Percentiles rank a stretch among this genome's conserved stretches.
phyloP scores from a whole-genome alignment of 92 coral and sea anemone species.

The Heliopora coerulea region DNA sequence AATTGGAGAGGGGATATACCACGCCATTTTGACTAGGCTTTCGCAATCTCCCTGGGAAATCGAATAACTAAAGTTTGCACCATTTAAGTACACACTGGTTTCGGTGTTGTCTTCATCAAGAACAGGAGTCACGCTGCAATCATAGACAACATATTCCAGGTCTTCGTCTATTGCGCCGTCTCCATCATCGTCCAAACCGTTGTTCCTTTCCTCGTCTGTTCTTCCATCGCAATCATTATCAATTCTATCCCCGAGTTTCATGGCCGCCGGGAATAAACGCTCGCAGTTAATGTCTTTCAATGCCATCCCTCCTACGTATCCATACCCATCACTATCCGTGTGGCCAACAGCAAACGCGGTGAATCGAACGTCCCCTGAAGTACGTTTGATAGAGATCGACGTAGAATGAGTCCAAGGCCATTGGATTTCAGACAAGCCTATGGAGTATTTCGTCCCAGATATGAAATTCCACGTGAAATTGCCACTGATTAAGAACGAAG shows the following conservation, averaged over 20 bases:
- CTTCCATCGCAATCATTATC: slow-evolving; percentile 80
- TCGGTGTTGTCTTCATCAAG: background rate
- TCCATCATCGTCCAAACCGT: slow-evolving; percentile 20
- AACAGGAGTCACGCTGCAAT: background rate
- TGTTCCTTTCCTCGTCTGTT: slow-evolving; percentile 65
- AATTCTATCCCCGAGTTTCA: slow-evolving; percentile 52
- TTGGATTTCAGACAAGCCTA: background rate
- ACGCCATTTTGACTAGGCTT: background rate
- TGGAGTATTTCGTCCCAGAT: background rate
- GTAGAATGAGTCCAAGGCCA: background rate
- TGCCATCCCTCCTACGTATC: slow-evolving; percentile 38
- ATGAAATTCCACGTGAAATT: background rate
- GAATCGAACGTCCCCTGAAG: slow-evolving; percentile 2
- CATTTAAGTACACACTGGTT: slow-evolving; percentile 5
- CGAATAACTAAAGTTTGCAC: background rate
- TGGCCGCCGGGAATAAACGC: slow-evolving; percentile 13
- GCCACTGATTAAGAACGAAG: background rate
- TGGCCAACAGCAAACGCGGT: slow-evolving; percentile 23
- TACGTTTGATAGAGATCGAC: background rate
- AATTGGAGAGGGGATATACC: slow-evolving; percentile 3
- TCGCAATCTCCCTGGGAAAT: background rate
- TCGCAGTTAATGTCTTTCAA: slow-evolving; percentile 32
- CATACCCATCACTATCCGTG: slow-evolving; percentile 32
- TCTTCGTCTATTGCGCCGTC: background rate
- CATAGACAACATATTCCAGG: background rate